Base-by-base conservation (phyloP, 2,888 invertebrate genomes). In the Xestia ashworthii region DNA sequence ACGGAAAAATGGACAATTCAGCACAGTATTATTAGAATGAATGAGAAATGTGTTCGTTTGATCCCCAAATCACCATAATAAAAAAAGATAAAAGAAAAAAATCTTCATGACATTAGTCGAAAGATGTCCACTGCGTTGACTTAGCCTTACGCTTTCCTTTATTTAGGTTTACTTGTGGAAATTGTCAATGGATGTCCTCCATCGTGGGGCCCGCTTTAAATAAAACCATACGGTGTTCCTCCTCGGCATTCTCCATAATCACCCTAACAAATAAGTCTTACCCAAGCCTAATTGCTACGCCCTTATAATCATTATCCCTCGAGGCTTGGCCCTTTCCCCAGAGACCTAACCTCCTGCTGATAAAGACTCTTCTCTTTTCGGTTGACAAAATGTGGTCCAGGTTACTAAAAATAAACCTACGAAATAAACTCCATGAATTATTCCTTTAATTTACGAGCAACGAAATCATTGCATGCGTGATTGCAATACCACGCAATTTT, bases 401-500 rank as follows among this genome's bases (percentile, higher is more conserved):
- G 6, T 25, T 58, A 14, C 14, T 25, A 1, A 58, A 58, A 14
- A 58, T 14, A 2, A n/a, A 5, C 25, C 14, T 12, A 25, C 58
- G 25, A 58, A 25, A 25, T 58, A 25, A 58, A 25, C 5, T 58
- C 25, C 58, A 58, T 58, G 55, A 11, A 55, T 22, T 62, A 38
- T 62, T 19, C 38, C 11, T 62, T 11, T 62, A 5, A 62, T 22
- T 5, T 38, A 12, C 38, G n/a, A 38, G 0, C 48, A 38, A 19
- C 8, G 14, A 48, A 50, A 80, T 3, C 48, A 68, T 6, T 58
- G 8, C 19, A 82, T 55, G 19, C 19, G 9, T 9, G 4, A 38
- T 76, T 58, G 16, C 25, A 76, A 64, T 41, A 82, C 82, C 22
- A 48, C 22, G 14, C 32, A 55, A 65, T 55, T 48, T 44, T 3